phyloP scores from a whole-genome alignment of 2,888 invertebrate genomes.

The Andrena bucephala region DNA sequence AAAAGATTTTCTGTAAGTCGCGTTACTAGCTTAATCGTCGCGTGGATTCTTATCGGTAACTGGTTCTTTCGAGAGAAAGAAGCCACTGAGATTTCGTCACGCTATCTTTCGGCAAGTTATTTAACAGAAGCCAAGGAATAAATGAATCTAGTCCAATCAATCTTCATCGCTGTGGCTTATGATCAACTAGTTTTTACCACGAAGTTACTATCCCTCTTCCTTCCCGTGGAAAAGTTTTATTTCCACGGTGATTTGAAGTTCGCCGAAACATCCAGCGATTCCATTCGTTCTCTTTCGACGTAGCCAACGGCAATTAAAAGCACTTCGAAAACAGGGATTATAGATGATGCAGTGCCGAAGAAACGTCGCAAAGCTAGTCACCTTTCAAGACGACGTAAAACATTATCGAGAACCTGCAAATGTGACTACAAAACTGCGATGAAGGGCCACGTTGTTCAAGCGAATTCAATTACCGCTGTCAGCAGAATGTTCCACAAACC shows the following conservation, averaged over 20 bases:
- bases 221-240: background rate
- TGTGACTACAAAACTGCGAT: background rate
- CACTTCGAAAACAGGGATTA: background rate
- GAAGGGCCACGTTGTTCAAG: constrained; percentile 13
- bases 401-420: constrained; percentile 13
- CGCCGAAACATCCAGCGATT: background rate
- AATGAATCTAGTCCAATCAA: background rate
- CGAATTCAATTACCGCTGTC: constrained; percentile 44
- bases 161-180: background rate
- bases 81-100: background rate
- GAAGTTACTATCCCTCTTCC: background rate
- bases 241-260: background rate
- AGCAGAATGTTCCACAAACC: background rate
- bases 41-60: background rate
- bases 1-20: no score
- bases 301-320: background rate
- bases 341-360: background rate
- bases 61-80: background rate
- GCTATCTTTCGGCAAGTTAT: background rate
- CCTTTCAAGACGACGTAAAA: constrained; percentile 13
- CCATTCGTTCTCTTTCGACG: background rate
- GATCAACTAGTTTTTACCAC: background rate
- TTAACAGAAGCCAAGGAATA: background rate
- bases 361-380: background rate
- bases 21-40: no score